Evolutionary conservation across 2,113 vertebrate species (phyloP), one percentile per base, ranked within the genome.

Genomic region (Falcunculus frontatus): DNA sequence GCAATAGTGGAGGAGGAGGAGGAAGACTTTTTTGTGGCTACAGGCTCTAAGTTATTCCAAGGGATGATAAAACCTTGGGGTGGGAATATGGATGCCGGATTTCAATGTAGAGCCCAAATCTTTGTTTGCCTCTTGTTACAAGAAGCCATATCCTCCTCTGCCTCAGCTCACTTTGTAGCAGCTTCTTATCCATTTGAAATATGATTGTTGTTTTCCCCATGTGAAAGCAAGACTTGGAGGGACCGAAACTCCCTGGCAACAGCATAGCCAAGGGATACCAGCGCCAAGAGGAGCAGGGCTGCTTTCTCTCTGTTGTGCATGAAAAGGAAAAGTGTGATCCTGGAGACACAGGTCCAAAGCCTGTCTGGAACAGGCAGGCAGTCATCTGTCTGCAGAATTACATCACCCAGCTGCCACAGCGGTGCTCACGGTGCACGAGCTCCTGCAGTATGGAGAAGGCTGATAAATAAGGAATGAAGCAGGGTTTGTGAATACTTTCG

Each of bases 131-230:
- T 23, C 10, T 59, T 39, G 8, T 42, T 47, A 7, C 4, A 67
- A 32, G 7, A 35, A 82, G 8, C 29, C 2, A 1, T 12, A 29
- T 22, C 26, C 37, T 79, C 47, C 32, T 41, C 42, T 84, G 59
- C 29, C 14, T 8, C 0, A 0, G 11, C 19, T 79, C 25, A 4
- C 33, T 69, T 53, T 11, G 32, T 11, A 83, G 53, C 41, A 80
- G 46, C 42, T 74, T 25, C 59, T 55, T 26, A 29, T 2, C 12
- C 2, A 1, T 86, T 46, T 63, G 33, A 78, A 82, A 67, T 27
- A 4, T 0, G 23, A 30, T 7, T 1, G 13, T 37, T 84, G 46
- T 76, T 72, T 79, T 67, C n/a, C 60, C 32, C 0, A 0, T 10
- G 16, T 56, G 26, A 74, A 73, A 89, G 20, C 17, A 70, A 49